These are phyloP conservation scores for Cirrhinus molitorella DNA, from an alignment of 2,797 vertebrate species.

Conservation along the genomic window DNA sequence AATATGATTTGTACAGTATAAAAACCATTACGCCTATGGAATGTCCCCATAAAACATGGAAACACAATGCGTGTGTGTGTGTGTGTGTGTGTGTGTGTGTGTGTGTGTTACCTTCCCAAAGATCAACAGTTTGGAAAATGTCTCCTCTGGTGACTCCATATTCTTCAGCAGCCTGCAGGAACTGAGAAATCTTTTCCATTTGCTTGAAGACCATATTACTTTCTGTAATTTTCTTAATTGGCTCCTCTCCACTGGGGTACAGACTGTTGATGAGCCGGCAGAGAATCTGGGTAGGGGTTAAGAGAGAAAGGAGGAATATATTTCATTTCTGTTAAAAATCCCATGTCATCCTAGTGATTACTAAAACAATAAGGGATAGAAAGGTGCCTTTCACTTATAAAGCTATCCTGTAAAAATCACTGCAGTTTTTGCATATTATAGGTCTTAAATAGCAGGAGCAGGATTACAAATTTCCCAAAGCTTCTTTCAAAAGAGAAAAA, in stretches of 20 bases:
- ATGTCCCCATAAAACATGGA: too few relatives aligned
- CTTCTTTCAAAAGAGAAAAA: too few relatives aligned
- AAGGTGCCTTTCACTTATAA: background rate
- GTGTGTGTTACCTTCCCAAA: conserved; percentile 84
- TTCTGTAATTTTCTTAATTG: conserved; percentile 86
- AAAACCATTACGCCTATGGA: too few relatives aligned
- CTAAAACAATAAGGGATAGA: background rate
- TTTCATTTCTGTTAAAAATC: too few relatives aligned
- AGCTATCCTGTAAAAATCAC: background rate
- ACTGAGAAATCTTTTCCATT: conserved; percentile 90
- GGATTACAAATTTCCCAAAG: background rate
- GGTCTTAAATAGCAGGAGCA: background rate
- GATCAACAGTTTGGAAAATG: conserved; percentile 89
- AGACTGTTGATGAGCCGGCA: conserved; percentile 89
- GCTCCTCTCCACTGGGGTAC: conserved; percentile 83
- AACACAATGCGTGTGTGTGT: too few relatives aligned
- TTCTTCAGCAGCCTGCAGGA: conserved; percentile 84
- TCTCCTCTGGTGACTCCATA: conserved; percentile 86
- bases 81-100: too few relatives aligned
- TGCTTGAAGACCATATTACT: conserved; percentile 89
- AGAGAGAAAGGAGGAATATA: background rate
- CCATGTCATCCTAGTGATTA: background rate
- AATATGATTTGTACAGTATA: too few relatives aligned
- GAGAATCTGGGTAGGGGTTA: conserved; percentile 76
- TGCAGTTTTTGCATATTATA: background rate